Base-by-base conservation (phyloP, 2,888 invertebrate species). In the Teleogryllus oceanicus region DNA sequence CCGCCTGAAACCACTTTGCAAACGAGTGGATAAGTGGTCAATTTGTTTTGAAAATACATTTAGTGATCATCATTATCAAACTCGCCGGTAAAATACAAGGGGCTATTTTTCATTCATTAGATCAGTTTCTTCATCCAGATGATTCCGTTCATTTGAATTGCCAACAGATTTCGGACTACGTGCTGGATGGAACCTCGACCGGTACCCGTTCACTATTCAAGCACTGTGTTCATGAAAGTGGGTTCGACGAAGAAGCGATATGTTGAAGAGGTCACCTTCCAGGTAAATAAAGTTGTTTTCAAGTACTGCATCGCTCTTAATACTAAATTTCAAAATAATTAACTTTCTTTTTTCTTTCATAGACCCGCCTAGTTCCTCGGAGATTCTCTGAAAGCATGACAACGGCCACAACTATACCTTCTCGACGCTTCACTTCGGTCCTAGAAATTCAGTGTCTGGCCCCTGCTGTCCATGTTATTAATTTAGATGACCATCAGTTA, bases 131-230 rank as follows among this genome's bases (percentile, higher is more conserved):
- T 37, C 37, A 37, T 37, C 5, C 37, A 37, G 37, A 37, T 37
- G 37, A 37, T 37, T 16, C 3, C 24, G 2, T 78, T 18, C 13
- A 50, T 37, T 37, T 37, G 37, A 8, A 37, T n/a, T 80, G 11
- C 77, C 18, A 21, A 5, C 80, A 82, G 82, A 50, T 82, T 75
- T 49, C 50, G 79, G 18, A 76, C 80, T 16, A 75, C 80, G 0
- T 81, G 80, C 74, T 78, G 79, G 77, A 75, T 81, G 50, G 82
- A 75, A 49, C 77, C 76, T 18, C 78, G 80, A 37, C 78, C 78
- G 4, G 78, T 82, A 16, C 82, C 82, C 13, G 79, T 81, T 13
- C 76, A 51, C 20, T 82, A 80, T 78, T 82, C 82, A 49, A 82
- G 81, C 78, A 80, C 82, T 1, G 79, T 82, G 12, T 12, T 50